Evolutionary conservation across 2,888 invertebrate species (phyloP), one percentile per base, ranked within the genome.

Genomic region (Napeogenes inachia): DNA sequence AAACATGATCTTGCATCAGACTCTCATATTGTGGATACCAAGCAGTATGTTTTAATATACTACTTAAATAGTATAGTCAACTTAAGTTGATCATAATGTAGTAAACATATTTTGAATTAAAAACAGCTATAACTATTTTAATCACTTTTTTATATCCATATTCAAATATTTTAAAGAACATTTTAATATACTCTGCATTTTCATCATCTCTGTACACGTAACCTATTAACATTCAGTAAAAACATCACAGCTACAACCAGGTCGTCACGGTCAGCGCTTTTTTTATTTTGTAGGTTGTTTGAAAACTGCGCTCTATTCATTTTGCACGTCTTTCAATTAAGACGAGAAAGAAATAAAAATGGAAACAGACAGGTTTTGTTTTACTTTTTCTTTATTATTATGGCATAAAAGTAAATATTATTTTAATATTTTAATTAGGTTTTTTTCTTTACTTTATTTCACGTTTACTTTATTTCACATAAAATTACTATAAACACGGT

Each of bases 1-100:
- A 53, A 42, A 38, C 8, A 58, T 12, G 70, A 80, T 50, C 21
- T 50, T 12, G 42, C 42, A 42, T 42, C 42, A 12, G 42, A 10
- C 42, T 6, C 42, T 42, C 42, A 42, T 1, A 42, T 3, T 10
- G 12, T 42, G 2, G 2, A 10, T 42, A 42, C 12, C 42, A 42
- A 3, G 42, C 42, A 10, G 42, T 42, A 42, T 42, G 3, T 42
- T 42, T 21, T 21, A 21, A 0, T 21, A 21, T 21, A 21, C 21
- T 21, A 21, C 21, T 21, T 21, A 21, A 21, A 21, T 21, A 21
- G 21, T 21, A 21, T 21, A 21, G 21, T 21, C 21, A 21, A 21
- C 21, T 21, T 21, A 21, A 21, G 21, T 21, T 21, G 21, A 21
- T 21, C 21, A 21, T 21, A 1, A 21, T 21, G 21, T 1, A 21